A percentile compares a stretch with the other conserved stretches of the same genome.
Evolutionary conservation across 1,140 invertebrate species (phyloP).

Genomic region (Cydia amplana): DNA sequence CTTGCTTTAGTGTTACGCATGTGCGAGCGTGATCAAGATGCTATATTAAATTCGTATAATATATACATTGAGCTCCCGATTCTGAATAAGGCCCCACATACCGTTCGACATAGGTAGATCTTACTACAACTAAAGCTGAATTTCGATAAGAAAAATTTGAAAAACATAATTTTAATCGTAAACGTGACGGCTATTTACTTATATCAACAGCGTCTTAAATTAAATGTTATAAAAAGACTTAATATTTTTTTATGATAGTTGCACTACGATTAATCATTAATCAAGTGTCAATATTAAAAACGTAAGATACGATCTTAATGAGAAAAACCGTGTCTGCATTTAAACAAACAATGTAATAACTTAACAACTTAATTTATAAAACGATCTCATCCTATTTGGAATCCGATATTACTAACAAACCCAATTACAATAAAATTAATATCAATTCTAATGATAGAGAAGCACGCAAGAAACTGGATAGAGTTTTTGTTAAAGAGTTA

Average conservation of each 20-base stretch:
- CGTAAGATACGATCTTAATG: background rate
- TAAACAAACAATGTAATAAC: conserved; percentile 22
- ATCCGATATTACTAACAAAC: conserved; percentile 22
- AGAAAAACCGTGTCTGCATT: background rate
- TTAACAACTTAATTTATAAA: conserved; percentile 30
- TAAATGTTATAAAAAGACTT: too few relatives aligned
- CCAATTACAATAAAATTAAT: conserved; percentile 32
- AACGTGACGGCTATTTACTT: background rate
- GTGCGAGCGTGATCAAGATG: too few relatives aligned
- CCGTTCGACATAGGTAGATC: background rate
- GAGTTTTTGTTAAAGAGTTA: conserved; percentile 5
- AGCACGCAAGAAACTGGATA: conserved; percentile 1
- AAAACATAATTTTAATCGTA: background rate
- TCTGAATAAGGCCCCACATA: too few relatives aligned
- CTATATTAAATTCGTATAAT: background rate
- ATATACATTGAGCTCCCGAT: too few relatives aligned
- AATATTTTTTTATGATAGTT: too few relatives aligned
- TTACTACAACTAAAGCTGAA: background rate
- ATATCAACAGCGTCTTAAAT: too few relatives aligned
- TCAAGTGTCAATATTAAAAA: background rate
- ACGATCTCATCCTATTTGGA: conserved; percentile 21
- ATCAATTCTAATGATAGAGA: conserved; percentile 19
- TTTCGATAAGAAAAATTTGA: background rate
- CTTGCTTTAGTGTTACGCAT: too few relatives aligned
- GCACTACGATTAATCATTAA: background rate